Conservation (phyloP, 1,140 invertebrate species). For the Polypedilum vanderplanki region DNA sequence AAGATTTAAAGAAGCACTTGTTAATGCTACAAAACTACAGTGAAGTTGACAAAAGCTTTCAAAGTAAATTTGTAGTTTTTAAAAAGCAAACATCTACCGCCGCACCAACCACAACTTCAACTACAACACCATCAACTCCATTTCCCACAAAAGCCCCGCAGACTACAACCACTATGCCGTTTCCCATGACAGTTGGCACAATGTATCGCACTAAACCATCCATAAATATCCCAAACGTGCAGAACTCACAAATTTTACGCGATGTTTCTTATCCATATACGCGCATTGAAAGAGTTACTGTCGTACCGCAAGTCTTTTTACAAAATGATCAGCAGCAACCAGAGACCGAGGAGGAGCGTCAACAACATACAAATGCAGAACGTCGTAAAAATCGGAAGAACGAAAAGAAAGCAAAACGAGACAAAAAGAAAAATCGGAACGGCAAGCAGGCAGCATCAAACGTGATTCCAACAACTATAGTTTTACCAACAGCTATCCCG, state of each 20-base stretch:
- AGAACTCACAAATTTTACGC: constrained; percentile 10
- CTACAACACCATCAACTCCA: not conserved
- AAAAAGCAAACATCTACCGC: constrained; percentile 31
- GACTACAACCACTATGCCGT: constrained; percentile 18
- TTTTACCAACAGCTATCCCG: constrained; percentile 40
- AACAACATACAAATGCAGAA: constrained; percentile 9
- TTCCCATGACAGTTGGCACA: constrained; percentile 30
- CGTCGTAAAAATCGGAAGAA: constrained; percentile 32
- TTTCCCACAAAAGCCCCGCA: constrained; percentile 33
- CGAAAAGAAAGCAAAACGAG: constrained; percentile 38
- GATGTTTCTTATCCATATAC: not conserved
- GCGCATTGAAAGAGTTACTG: constrained; percentile 32
- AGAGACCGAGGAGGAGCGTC: constrained; percentile 22
- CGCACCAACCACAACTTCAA: constrained; percentile 30
- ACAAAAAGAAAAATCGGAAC: constrained; percentile 38
- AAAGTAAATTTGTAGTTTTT: constrained; percentile 43
- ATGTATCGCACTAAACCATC: not conserved
- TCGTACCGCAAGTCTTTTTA: constrained; percentile 39
- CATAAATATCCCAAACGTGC: constrained; percentile 2
- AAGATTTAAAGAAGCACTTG: constrained; percentile 42
- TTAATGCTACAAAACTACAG: constrained; percentile 42
- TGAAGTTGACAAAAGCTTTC: constrained; percentile 41
- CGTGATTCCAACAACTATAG: constrained; percentile 36
- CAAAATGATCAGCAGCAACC: constrained; percentile 36
- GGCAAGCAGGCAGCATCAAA: constrained; percentile 39